Evolutionary conservation across 2,888 invertebrate species (phyloP), one percentile per base, ranked within the genome.

Genomic region (Sycophila texana): DNA sequence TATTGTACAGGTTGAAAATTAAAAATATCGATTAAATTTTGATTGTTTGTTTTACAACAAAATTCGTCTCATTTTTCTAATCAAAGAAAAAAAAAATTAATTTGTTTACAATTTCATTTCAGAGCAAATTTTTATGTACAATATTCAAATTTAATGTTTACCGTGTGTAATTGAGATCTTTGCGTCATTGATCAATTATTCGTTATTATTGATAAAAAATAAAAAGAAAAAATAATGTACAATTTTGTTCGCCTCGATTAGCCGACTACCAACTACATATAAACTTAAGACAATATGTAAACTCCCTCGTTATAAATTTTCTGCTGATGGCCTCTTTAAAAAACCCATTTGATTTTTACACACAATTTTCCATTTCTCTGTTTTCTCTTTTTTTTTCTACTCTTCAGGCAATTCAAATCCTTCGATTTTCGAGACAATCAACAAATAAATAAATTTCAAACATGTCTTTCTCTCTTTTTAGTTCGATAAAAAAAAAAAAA

Each of bases 81-180:
- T 60, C 16, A 60, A 67, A 67, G n/a, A 57, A 68, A 73, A 74
- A 73, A 74, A 77, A 63, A 72, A 75, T 67, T 67, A 67, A 22
- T 60, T n/a, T 61, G 75, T 74, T 79, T 72, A 75, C 71, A 75
- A 75, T 72, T 74, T 74, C 57, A 79, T 74, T 63, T 67, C 10
- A 39, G 39, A 72, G 12, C 22, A 70, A 55, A 71, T 60, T 65
- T 79, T 58, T 79, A 79, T 79, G 75, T 75, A 79, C 79, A 79
- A 79, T 72, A 75, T 39, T 61, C 49, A 79, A 71, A 66, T 30
- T 53, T 26, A 26, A 26, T 26, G 2, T 78, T 60, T 20, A 66
- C 51, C 16, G 2, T 58, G 58, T 18, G 16, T 63, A 72, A 66
- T 30, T 18, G 71, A 71, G 53, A 16, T 71, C 20, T 66, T 58